A percentile compares a stretch with the other conserved stretches of the same genome.
These are phyloP conservation scores for Halocynthia aurantium DNA, from an alignment of 23 tunicate species.

Conservation along the genomic window DNA sequence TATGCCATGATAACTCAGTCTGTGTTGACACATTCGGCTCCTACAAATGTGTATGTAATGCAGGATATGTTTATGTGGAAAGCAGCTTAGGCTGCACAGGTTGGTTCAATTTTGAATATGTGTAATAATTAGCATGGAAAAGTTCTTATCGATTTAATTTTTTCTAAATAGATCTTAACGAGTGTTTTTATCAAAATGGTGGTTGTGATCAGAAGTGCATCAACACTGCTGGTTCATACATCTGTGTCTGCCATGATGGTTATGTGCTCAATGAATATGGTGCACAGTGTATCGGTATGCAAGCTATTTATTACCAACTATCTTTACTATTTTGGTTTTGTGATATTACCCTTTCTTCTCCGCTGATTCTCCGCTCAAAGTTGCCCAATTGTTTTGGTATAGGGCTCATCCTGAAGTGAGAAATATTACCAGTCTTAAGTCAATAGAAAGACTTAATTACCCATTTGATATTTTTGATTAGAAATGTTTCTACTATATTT, in stretches of 20 bases:
- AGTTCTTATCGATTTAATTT: neutral
- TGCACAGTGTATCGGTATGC: constrained; percentile 55
- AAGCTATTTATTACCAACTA: neutral
- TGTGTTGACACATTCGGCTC: constrained; percentile 62
- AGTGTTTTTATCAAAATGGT: constrained; percentile 51
- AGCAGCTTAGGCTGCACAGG: constrained; percentile 49
- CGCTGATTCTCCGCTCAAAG: no score
- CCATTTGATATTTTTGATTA: no score
- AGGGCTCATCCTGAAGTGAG: no score
- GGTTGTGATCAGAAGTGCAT: constrained; percentile 88
- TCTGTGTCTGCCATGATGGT: constrained; percentile 60
- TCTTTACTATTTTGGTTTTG: no score
- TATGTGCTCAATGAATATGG: constrained; percentile 57
- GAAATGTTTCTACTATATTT: neutral
- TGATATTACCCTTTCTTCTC: no score
- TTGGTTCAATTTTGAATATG: neutral
- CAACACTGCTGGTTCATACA: constrained; percentile 57
- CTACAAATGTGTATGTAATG: constrained; percentile 46
- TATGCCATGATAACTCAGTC: constrained; percentile 28
- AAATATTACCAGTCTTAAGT: no score
- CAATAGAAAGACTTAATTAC: no score
- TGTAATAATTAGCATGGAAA: neutral
- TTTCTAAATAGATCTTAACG: constrained; percentile 49
- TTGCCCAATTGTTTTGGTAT: neutral
- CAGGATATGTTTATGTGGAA: constrained; percentile 37